Evolutionary conservation across 2,113 vertebrate genomes (phyloP), one percentile per base, ranked within the genome.

Genomic region (Ploceus nigricollis): DNA sequence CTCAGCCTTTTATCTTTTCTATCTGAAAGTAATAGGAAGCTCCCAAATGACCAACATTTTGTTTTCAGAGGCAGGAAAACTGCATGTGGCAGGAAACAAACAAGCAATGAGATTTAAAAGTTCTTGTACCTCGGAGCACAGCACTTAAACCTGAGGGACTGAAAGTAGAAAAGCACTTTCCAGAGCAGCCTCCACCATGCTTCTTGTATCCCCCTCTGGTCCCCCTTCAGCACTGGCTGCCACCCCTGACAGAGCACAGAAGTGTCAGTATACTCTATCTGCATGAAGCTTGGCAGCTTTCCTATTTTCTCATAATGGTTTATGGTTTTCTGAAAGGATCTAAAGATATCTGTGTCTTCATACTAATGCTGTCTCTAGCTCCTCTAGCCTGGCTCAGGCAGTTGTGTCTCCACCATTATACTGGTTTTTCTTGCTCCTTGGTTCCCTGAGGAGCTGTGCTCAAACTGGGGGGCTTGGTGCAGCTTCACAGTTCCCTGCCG

Each of bases 31-130:
- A 95, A 95, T 47, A 81, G 72, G 86, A 92, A 89, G 72, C 61
- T 95, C 92, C 80, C 92, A 94, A 95, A 92, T 92, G 92, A 90
- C 92, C 79, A 93, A 78, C 86, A 86, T 89, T 92, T 88, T 94
- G 76, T 88, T 92, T 95, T 93, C 90, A 89, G 90, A 61, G 64
- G 48, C 77, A 72, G 30, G 70, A 94, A 79, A 95, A 78, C 71
- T 83, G 65, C 93, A 77, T 61, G 65, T 84, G 80, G 51, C 86
- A 90, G 80, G 88, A 85, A 93, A 75, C 63, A 94, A 96, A 83
- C 92, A 95, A 93, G 75, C 76, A 88, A 37, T 42, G 68, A 70
- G 80, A 92, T 92, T 92, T 81, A 82, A 66, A 66, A 72, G 69
- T 48, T 89, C 47, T 86, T 87, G 76, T 80, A 79, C 56, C 15